Evolutionary conservation across 2,888 invertebrate species (phyloP).

Genomic region (Harmothoe impar): DNA sequence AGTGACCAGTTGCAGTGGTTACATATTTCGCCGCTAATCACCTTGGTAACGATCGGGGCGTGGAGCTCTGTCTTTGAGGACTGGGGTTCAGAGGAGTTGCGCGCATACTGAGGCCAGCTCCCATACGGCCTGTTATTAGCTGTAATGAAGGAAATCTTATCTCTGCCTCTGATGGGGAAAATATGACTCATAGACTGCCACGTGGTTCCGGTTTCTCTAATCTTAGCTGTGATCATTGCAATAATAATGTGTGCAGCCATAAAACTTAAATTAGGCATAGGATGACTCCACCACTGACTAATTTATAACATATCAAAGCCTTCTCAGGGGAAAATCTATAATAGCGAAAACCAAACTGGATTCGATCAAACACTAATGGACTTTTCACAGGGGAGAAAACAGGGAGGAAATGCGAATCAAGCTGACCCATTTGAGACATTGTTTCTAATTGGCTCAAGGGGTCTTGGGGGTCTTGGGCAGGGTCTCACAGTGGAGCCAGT

Average conservation of each 20-base stretch:
- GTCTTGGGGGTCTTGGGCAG: neutral
- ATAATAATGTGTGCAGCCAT: too few relatives aligned
- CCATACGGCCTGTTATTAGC: conserved; percentile 20
- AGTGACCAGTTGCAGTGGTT: conserved; percentile 4
- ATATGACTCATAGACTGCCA: neutral
- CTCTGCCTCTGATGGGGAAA: neutral
- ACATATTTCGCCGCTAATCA: conserved; percentile 13
- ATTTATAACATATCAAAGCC: too few relatives aligned
- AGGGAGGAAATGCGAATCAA: neutral
- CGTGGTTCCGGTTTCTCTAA: neutral
- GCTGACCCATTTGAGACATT: conserved; percentile 24
- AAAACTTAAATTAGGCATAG: too few relatives aligned
- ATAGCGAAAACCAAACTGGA: neutral
- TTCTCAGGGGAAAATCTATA: too few relatives aligned
- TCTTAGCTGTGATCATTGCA: neutral
- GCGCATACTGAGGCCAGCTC: neutral
- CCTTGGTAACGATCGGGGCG: neutral
- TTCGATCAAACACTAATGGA: neutral
- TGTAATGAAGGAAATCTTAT: conserved; percentile 9
- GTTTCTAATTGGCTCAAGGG: conserved; percentile 20
- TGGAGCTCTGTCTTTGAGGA: neutral
- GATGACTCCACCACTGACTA: too few relatives aligned
- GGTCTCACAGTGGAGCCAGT: neutral
- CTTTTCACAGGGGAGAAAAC: neutral
- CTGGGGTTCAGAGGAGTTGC: conserved; percentile 17